phyloP scores from a whole-genome alignment of 2,797 vertebrate genomes.

The Crocodylus rhombifer region DNA sequence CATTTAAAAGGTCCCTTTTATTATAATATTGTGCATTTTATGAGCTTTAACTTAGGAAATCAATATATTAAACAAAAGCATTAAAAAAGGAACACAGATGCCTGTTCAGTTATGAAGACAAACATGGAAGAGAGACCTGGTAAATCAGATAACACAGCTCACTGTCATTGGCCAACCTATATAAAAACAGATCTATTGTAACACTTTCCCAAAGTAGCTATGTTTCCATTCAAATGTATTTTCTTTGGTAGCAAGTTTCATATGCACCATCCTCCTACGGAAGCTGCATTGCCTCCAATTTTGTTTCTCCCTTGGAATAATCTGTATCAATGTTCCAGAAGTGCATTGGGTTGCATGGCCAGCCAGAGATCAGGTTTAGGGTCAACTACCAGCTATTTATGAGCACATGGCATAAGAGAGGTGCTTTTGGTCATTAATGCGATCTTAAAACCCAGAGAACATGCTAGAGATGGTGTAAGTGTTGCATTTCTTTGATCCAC shows the following conservation, averaged over 20 bases:
- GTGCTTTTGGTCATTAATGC: neutral
- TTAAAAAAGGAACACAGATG: neutral
- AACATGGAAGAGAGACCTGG: neutral
- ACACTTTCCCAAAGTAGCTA: neutral
- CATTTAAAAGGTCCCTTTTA: neutral
- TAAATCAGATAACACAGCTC: neutral
- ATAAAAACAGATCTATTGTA: neutral
- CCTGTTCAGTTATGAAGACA: neutral
- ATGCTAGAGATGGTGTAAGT: neutral
- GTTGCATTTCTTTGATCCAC: neutral
- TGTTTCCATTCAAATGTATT: accelerated
- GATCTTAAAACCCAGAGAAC: neutral
- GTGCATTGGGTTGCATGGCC: accelerated
- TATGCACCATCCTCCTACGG: neutral
- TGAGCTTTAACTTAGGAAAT: neutral
- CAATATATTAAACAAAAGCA: neutral
- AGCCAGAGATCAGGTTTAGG: neutral
- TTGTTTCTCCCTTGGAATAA: neutral
- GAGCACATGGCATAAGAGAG: neutral
- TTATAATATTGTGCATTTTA: neutral
- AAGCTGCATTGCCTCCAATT: accelerated
- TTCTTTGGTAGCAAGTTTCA: neutral
- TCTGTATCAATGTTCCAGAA: neutral
- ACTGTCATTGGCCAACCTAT: neutral
- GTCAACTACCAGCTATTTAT: neutral